A percentile compares a stretch with the other conserved stretches of the same genome.
Conservation (phyloP, 2,888 invertebrate species). For the Plagodis pulveraria region DNA sequence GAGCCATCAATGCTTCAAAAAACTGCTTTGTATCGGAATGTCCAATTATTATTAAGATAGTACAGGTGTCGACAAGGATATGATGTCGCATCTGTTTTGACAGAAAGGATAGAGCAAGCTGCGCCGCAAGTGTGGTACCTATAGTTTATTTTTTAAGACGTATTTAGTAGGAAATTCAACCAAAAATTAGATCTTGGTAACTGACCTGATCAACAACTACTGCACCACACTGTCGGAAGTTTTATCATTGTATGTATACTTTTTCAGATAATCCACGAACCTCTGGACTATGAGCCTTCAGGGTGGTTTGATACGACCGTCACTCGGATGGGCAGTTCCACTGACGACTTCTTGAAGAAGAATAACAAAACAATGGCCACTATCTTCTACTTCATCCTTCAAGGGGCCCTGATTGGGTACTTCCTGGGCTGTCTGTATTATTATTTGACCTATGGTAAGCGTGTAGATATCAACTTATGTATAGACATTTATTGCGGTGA, state of each 20-base stretch:
- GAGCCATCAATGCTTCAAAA: too few relatives aligned
- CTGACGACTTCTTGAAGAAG: constrained; percentile 62
- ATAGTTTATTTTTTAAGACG: background rate
- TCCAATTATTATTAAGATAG: too few relatives aligned
- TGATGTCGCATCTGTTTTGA: too few relatives aligned
- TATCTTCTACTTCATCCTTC: constrained; percentile 55
- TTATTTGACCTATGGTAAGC: constrained; percentile 66
- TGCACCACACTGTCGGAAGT: background rate
- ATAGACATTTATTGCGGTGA: too few relatives aligned
- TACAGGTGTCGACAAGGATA: too few relatives aligned
- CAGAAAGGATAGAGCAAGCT: too few relatives aligned
- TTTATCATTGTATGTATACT: background rate
- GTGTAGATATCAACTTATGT: too few relatives aligned
- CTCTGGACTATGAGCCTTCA: constrained; percentile 63
- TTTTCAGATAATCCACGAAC: constrained; percentile 58
- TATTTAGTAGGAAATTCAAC: background rate
- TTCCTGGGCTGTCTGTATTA: constrained; percentile 71
- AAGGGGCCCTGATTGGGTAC: constrained; percentile 65
- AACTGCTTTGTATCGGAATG: too few relatives aligned
- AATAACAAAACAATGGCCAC: constrained; percentile 55
- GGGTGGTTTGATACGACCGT: constrained; percentile 68
- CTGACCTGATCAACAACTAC: background rate
- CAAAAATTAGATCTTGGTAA: background rate
- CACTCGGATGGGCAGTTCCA: constrained; percentile 53
- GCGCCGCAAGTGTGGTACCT: too few relatives aligned